Conservation (phyloP, 2,797 vertebrate species). For the Oryzias dopingdopingensis region DNA sequence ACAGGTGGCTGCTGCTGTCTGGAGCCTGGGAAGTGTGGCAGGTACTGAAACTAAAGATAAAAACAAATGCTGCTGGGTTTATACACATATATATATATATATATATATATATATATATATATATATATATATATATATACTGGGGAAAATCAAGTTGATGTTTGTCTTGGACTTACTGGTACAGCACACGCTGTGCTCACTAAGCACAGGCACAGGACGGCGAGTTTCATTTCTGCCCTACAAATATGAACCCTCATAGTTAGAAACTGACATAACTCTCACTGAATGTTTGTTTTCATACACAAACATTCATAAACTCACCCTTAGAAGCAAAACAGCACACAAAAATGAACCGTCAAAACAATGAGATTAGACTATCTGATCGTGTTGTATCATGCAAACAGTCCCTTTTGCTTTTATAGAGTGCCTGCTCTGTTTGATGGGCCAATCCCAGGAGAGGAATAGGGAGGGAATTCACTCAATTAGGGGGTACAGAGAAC, state of each 20-base stretch:
- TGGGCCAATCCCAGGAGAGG: slow-evolving; percentile 49
- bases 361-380: slow-evolving; percentile 21
- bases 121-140: background rate
- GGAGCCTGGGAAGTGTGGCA: slow-evolving; percentile 65
- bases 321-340: slow-evolving; percentile 32
- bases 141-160: background rate
- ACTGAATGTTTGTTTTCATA: background rate
- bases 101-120: too few relatives aligned
- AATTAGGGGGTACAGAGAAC: slow-evolving; percentile 50
- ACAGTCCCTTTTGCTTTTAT: slow-evolving; percentile 55
- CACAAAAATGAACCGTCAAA: slow-evolving; percentile 6
- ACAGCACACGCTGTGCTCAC: slow-evolving; percentile 63
- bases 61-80: slow-evolving; percentile 15
- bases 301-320: slow-evolving; percentile 38
- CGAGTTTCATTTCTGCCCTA: slow-evolving; percentile 67
- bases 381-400: slow-evolving; percentile 10
- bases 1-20: slow-evolving; percentile 49
- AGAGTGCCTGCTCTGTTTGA: slow-evolving; percentile 26
- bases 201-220: slow-evolving; percentile 69
- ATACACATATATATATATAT: background rate
- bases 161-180: slow-evolving; percentile 62
- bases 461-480: slow-evolving; percentile 34
- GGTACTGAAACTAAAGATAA: slow-evolving; percentile 57
- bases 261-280: slow-evolving; percentile 8
- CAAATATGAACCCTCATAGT: slow-evolving; percentile 17